Conservation (phyloP, 2,797 vertebrate genomes). For the Paguma larvata region DNA sequence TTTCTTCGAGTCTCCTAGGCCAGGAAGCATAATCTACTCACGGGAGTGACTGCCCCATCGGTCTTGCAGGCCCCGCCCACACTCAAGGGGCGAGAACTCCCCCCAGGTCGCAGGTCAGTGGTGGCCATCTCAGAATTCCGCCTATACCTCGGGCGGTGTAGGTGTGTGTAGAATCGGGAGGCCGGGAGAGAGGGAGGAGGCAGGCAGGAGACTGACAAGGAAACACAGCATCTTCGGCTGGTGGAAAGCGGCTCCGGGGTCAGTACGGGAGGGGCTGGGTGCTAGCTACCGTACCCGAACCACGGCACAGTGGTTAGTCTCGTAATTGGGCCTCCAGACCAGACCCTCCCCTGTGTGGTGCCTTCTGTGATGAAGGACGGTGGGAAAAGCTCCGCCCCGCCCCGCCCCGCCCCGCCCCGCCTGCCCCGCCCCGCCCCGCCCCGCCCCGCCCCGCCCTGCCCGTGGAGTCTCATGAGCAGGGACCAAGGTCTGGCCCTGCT, state of each 20-base stretch:
- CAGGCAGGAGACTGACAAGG: background rate
- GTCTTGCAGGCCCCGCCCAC: background rate
- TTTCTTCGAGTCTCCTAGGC: background rate
- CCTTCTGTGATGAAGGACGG: fast-evolving
- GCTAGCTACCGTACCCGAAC: background rate
- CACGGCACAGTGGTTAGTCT: fast-evolving
- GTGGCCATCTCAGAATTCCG: background rate
- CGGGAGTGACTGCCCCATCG: background rate
- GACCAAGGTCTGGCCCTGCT: too few relatives aligned
- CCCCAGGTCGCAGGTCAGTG: background rate
- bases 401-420: too few relatives aligned
- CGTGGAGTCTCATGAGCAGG: too few relatives aligned
- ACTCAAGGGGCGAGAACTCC: background rate
- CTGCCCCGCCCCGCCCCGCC: too few relatives aligned
- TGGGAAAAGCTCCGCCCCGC: too few relatives aligned
- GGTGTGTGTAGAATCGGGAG: background rate
- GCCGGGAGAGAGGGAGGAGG: fast-evolving
- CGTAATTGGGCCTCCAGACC: background rate
- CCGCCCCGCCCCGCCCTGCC: too few relatives aligned
- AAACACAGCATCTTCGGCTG: background rate
- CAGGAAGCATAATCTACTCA: background rate
- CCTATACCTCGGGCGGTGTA: fast-evolving
- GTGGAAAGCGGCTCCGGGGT: background rate
- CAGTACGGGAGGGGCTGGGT: background rate
- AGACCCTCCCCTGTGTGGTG: fast-evolving